phyloP scores from a whole-genome alignment of 2,797 vertebrate genomes.

The Liparis tanakae region DNA sequence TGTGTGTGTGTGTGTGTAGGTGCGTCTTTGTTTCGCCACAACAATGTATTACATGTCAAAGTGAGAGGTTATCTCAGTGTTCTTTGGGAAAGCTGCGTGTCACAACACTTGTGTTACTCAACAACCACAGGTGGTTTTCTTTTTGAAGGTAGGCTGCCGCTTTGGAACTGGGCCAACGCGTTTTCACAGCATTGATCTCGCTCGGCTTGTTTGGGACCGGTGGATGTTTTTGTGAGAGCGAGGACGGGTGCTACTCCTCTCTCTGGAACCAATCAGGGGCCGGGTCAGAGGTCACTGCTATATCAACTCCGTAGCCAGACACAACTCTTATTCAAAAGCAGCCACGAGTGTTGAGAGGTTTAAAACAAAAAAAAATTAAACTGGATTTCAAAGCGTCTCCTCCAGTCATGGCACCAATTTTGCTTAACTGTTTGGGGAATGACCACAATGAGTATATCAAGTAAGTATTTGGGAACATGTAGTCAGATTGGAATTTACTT shows the following conservation, averaged over 20 bases:
- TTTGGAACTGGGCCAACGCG: neutral
- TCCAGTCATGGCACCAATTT: slow-evolving; percentile 79
- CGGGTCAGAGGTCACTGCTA: slow-evolving; percentile 57
- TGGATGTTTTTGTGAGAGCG: slow-evolving; percentile 32
- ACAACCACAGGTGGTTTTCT: neutral
- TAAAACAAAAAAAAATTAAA: slow-evolving; percentile 19
- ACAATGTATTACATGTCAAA: neutral
- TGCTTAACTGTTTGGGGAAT: slow-evolving; percentile 72
- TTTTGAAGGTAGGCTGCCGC: neutral
- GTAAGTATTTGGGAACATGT: slow-evolving; percentile 70
- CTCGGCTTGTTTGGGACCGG: slow-evolving; percentile 37
- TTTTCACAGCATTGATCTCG: neutral
- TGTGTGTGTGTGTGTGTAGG: neutral
- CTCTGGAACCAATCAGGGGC: slow-evolving; percentile 66
- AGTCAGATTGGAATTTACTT: neutral
- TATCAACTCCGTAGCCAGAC: slow-evolving; percentile 59
- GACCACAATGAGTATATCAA: slow-evolving; percentile 77
- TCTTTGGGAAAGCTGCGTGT: neutral
- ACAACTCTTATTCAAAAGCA: slow-evolving; percentile 37
- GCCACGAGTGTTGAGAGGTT: slow-evolving; percentile 9
- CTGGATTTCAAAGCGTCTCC: slow-evolving; percentile 30
- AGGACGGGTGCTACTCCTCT: slow-evolving; percentile 66
- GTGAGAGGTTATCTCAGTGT: slow-evolving; percentile 47
- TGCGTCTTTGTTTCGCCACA: slow-evolving; percentile 21
- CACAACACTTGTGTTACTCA: slow-evolving; percentile 2